phyloP scores from a whole-genome alignment of 2,113 vertebrate species.

The Saimiri boliviensis region DNA sequence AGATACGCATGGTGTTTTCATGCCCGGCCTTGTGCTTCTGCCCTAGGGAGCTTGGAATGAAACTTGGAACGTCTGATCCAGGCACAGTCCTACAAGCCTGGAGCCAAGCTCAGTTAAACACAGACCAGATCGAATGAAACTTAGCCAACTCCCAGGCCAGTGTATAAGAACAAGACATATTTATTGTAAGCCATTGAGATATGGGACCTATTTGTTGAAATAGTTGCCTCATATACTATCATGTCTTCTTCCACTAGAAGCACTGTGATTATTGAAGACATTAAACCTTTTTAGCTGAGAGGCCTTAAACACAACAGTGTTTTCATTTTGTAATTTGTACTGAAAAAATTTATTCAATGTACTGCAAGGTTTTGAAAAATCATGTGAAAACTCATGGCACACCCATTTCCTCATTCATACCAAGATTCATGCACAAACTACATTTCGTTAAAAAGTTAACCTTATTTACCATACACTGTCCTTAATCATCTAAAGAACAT shows the following conservation, averaged over 20 bases:
- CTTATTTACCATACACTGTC: not conserved
- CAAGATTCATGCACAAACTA: not conserved
- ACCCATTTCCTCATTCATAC: conserved; percentile 16
- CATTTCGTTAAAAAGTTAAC: conserved; percentile 10
- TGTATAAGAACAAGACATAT: not conserved
- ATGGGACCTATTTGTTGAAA: not conserved
- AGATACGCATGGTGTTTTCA: not conserved
- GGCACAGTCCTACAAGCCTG: not conserved
- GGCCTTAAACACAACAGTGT: not conserved
- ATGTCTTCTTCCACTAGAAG: not conserved
- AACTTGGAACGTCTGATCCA: not conserved
- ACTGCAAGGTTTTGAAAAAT: not conserved
- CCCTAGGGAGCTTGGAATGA: not conserved
- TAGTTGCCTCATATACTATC: not conserved
- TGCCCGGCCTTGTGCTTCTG: not conserved
- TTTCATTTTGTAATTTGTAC: not conserved
- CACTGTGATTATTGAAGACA: not conserved
- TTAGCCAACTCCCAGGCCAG: not conserved
- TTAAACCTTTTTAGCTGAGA: not conserved
- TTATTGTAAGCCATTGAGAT: not conserved
- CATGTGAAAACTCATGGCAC: not conserved
- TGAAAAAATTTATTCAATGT: not conserved
- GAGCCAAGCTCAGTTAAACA: not conserved
- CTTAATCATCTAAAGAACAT: not conserved
- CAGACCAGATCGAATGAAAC: not conserved